phyloP scores from a whole-genome alignment of 2,113 vertebrate species.

The Propithecus coquereli region DNA sequence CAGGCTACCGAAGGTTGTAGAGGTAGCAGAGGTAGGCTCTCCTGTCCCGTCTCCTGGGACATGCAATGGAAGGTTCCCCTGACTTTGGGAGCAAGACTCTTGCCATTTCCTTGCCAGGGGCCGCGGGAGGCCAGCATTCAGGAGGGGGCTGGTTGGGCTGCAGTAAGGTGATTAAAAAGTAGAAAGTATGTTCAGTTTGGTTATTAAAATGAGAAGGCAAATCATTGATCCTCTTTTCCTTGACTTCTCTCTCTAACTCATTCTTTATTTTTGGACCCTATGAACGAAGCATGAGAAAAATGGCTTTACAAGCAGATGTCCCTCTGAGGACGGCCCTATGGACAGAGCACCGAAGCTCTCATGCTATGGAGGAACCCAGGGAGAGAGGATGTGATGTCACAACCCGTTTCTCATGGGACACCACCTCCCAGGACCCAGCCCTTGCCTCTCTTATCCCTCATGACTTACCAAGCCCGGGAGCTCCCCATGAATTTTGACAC shows the following conservation, averaged over 20 bases:
- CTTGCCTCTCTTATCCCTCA: background rate
- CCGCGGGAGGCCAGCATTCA: background rate
- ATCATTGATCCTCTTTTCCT: background rate
- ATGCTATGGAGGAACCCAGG: background rate
- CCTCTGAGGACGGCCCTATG: background rate
- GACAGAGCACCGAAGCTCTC: background rate
- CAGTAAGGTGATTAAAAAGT: background rate
- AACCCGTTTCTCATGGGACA: background rate
- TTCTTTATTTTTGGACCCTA: background rate
- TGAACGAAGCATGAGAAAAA: background rate
- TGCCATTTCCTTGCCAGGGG: background rate
- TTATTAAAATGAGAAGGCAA: background rate
- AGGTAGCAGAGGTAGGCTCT: background rate
- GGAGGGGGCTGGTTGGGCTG: background rate
- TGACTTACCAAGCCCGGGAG: background rate
- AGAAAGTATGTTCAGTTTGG: background rate
- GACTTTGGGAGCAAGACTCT: background rate
- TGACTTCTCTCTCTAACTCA: background rate
- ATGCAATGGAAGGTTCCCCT: background rate
- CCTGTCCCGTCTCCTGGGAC: background rate
- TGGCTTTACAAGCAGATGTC: background rate
- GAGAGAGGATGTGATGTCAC: background rate
- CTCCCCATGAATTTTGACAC: background rate
- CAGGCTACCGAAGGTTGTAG: background rate
- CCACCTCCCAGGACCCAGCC: background rate